phyloP scores from a whole-genome alignment of 2,797 vertebrate genomes.

The Rallus crepitans region DNA sequence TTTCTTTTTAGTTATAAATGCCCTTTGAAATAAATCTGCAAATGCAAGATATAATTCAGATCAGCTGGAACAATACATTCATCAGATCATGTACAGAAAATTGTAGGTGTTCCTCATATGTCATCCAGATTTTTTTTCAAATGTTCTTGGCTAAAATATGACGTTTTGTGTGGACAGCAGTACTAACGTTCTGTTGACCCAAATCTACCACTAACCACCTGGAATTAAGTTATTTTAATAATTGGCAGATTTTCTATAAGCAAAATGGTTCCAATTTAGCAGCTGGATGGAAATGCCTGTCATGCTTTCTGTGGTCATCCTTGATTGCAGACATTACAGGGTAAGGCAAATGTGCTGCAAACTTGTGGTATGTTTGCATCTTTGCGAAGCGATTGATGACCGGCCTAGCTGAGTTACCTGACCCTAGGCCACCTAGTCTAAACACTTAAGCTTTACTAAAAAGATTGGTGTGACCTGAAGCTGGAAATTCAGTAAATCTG shows the following conservation, averaged over 20 bases:
- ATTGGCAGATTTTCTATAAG: conserved; percentile 22
- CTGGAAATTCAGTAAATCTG: background rate
- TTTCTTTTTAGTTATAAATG: background rate
- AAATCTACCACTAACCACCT: background rate
- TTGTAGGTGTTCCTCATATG: background rate
- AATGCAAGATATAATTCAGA: conserved; percentile 13
- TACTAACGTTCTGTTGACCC: background rate
- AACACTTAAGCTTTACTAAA: background rate
- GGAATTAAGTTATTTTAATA: conserved; percentile 50
- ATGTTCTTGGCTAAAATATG: conserved; percentile 13
- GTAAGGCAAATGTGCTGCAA: background rate
- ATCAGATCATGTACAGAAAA: background rate
- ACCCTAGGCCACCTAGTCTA: background rate
- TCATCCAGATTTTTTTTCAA: background rate
- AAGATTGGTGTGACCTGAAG: background rate
- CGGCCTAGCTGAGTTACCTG: background rate
- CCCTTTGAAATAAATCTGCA: conserved; percentile 31
- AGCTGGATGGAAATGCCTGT: conserved; percentile 14
- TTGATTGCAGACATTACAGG: background rate
- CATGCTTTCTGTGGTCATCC: conserved; percentile 2
- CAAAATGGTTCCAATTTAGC: conserved; percentile 21
- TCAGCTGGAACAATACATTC: conserved; percentile 20
- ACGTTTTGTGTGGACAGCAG: background rate
- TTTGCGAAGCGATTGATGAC: background rate
- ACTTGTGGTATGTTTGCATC: background rate